Evolutionary conservation across 2,797 vertebrate genomes (phyloP), one percentile per base, ranked within the genome.

Genomic region (Gymnoscopelus microlampas): DNA sequence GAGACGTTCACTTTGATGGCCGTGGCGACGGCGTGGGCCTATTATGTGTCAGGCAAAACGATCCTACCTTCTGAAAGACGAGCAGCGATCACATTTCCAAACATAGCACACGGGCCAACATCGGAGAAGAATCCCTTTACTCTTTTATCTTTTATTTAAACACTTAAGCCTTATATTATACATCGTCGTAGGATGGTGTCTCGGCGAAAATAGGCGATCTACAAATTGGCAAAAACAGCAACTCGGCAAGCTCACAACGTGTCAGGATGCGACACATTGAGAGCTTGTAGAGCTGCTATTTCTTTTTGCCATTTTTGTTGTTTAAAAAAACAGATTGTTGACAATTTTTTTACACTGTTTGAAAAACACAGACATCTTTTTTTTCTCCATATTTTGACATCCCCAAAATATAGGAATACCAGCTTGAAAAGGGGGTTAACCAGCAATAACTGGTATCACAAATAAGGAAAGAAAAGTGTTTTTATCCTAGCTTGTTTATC

Each of bases 1-100:
- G 85, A 93, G 91, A 91, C 74, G 78, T 93, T 89, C 86, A 87
- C 82, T 73, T 71, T 93, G 92, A 94, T 90, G 91, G 87, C 76
- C 70, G 80, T 81, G 58, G 66, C 68, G 78, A n/a, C n/a, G n/a
- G n/a, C n/a, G n/a, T n/a, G n/a, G 61, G 77, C 67, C 54, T 62
- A 70, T 76, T 65, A 53, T 77, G 68, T 63, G 39, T 71, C 9
- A 4, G 60, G 65, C 70, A 75, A 76, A 78, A 85, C 85, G 24
- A 82, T 76, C 70, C 78, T 62, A 73, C 66, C 67, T 58, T 55
- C 77, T 76, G 56, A 82, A 78, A 82, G 82, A 80, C 80, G 1
- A 82, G 63, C 73, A 74, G 61, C 60, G 78, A 80, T 85, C 69
- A 77, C 73, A 74, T 2, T 48, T 44, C 1, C 35, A 70, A 63